phyloP scores from a whole-genome alignment of 2,113 vertebrate genomes.

The Morphnarchus princeps region DNA sequence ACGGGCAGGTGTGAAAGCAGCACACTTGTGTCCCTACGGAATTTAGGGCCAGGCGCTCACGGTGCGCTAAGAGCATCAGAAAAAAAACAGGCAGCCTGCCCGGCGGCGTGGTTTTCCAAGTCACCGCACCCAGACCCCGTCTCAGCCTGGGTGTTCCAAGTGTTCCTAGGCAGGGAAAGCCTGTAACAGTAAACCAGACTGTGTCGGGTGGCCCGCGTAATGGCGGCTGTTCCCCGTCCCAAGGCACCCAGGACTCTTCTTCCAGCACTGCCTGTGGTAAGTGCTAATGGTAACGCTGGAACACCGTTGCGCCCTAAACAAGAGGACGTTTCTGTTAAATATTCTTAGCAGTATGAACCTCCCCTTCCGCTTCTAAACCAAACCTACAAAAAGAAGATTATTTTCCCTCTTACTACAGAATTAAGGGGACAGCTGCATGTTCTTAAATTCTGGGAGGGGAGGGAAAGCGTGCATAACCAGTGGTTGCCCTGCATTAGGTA shows the following conservation, averaged over 20 bases:
- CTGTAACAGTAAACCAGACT: neutral
- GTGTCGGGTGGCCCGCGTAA: neutral
- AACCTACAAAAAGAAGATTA: neutral
- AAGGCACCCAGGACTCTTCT: neutral
- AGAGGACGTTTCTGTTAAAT: neutral
- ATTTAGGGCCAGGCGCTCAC: neutral
- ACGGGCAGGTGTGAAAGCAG: neutral
- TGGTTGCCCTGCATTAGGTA: neutral
- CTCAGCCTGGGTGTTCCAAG: neutral
- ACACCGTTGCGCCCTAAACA: neutral
- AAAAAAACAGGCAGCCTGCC: neutral
- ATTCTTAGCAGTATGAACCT: neutral
- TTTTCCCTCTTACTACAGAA: neutral
- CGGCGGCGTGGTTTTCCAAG: neutral
- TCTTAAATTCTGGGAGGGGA: neutral
- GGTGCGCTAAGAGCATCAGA: neutral
- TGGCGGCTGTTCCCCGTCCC: neutral
- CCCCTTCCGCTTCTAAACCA: neutral
- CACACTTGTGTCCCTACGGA: accelerated
- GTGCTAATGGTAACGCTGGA: neutral
- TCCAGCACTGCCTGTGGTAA: neutral
- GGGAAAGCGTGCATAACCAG: accelerated
- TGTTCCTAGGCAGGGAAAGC: neutral
- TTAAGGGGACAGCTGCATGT: neutral
- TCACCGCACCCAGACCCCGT: neutral